A percentile compares a stretch with the other conserved stretches of the same genome.
Evolutionary conservation across 2,888 invertebrate genomes (phyloP).

Genomic region (Drosophila neoperkinsi): DNA sequence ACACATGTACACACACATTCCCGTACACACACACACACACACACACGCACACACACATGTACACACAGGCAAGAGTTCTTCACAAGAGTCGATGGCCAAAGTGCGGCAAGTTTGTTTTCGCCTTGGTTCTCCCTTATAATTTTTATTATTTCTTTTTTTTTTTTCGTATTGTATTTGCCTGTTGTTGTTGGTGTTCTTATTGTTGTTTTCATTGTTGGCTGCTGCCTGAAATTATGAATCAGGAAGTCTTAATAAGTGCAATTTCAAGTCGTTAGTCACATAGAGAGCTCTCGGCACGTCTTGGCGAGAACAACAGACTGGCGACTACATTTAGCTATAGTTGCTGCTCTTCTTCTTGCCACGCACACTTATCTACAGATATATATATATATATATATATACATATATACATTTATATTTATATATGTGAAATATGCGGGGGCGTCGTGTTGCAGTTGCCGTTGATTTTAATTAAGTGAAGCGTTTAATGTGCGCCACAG

Average conservation of each 20-base stretch:
- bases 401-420: neutral
- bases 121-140: conserved; percentile 31
- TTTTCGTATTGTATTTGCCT: neutral
- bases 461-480: conserved; percentile 76
- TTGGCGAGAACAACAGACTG: conserved; percentile 26
- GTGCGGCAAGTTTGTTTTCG: conserved; percentile 5
- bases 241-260: conserved; percentile 82
- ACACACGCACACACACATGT: neutral
- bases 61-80: conserved; percentile 4
- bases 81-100: neutral
- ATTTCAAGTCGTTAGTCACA: conserved; percentile 78
- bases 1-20: neutral
- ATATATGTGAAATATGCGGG: conserved; percentile 43
- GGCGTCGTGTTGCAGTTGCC: conserved; percentile 62
- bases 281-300: conserved; percentile 43
- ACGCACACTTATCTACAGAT: neutral
- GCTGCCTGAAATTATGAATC: conserved; percentile 76
- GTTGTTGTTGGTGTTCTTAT: conserved; percentile 9
- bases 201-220: conserved; percentile 32
- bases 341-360: conserved; percentile 14
- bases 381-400: conserved; percentile 3
- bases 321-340: conserved; percentile 12
- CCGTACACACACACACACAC: neutral
- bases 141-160: neutral
- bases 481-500: conserved; percentile 74